A percentile compares a stretch with the other conserved stretches of the same genome.
Evolutionary conservation across 2,797 vertebrate species (phyloP).

Genomic region (Cyprinella venusta): DNA sequence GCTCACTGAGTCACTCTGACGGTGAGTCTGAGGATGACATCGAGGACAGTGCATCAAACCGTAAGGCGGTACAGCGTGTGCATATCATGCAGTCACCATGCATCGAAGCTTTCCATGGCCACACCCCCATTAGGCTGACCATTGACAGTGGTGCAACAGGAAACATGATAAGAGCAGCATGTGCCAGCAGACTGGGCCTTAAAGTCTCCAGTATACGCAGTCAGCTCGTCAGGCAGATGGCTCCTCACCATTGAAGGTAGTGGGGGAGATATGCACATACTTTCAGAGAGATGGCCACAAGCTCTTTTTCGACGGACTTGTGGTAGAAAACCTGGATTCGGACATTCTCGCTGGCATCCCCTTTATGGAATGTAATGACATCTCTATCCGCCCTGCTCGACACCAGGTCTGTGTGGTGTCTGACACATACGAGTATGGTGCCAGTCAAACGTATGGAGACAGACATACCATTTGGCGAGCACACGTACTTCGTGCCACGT

Average conservation of each 20-base stretch:
- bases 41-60: not conserved
- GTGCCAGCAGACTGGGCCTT: not conserved
- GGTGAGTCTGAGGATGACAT: not conserved
- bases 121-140: too few species aligned
- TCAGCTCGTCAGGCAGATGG: slow-evolving; percentile 8
- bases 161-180: slow-evolving; percentile 7
- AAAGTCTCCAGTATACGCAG: not conserved
- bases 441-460: not conserved
- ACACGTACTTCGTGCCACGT: not conserved
- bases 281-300: not conserved
- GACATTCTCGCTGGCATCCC: not conserved
- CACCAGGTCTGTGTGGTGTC: not conserved
- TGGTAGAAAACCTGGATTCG: not conserved
- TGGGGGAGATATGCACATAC: not conserved
- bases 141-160: slow-evolving; percentile 6
- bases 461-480: not conserved
- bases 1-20: not conserved
- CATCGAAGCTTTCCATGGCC: not conserved
- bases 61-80: not conserved
- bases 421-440: not conserved
- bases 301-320: slow-evolving; percentile 6
- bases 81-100: not conserved
- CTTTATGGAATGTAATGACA: not conserved
- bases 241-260: not conserved
- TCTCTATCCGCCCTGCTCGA: not conserved